Evolutionary conservation across 2,888 invertebrate genomes (phyloP).

Genomic region (Leptinotarsa juncta): DNA sequence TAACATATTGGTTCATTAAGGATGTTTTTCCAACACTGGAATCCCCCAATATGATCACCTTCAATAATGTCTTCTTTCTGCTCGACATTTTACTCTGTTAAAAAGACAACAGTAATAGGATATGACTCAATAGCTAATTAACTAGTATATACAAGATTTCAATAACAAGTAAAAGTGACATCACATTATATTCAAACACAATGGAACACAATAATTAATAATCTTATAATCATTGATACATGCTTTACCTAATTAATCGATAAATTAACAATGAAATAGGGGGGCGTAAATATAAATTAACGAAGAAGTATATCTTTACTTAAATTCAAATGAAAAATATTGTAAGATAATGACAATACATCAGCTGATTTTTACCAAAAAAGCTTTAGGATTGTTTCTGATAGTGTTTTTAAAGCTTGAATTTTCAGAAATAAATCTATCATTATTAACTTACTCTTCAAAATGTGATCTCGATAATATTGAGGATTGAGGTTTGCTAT

Average conservation of each 20-base stretch:
- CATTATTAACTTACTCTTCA: conserved; percentile 37
- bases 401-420: neutral
- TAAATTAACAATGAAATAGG: neutral
- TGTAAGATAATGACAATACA: conserved; percentile 39
- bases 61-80: conserved; percentile 95
- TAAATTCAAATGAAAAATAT: conserved; percentile 31
- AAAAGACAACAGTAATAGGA: conserved; percentile 4
- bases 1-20: conserved; percentile 99
- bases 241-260: too few species aligned
- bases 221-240: too few species aligned
- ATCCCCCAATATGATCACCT: conserved; percentile 98
- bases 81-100: conserved; percentile 76
- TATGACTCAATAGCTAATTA: conserved; percentile 23
- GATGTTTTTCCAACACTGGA: conserved; percentile 99
- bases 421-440: neutral
- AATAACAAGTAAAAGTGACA: conserved; percentile 22
- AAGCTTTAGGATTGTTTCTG: conserved; percentile 20
- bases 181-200: conserved; percentile 10
- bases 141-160: conserved; percentile 4
- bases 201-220: conserved; percentile 1
- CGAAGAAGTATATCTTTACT: conserved; percentile 34
- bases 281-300: conserved; percentile 42
- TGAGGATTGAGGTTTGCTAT: conserved; percentile 32
- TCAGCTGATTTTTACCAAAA: conserved; percentile 49
- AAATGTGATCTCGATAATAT: conserved; percentile 28